These are phyloP conservation scores for Xiphorhynchus elegans DNA, from an alignment of 2,113 vertebrate genomes.

Conservation along the genomic window DNA sequence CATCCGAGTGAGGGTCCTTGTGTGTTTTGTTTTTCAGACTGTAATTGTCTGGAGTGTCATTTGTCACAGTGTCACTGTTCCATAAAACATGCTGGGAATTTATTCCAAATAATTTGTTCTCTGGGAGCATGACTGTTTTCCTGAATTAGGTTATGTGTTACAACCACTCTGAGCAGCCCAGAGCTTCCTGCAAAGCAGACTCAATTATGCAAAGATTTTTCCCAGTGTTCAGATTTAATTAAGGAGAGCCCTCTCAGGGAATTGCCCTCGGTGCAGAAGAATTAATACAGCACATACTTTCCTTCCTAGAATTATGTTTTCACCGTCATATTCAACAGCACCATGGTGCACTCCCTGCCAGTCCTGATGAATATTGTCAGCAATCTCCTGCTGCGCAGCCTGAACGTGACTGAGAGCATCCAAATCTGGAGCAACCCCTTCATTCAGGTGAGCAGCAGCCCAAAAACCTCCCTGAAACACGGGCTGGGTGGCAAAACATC, in stretches of 20 bases:
- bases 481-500: background rate
- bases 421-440: slow-evolving; percentile 92
- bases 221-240: background rate
- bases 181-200: background rate
- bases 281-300: background rate
- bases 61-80: background rate
- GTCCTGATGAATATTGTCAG: slow-evolving; percentile 91
- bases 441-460: slow-evolving; percentile 70
- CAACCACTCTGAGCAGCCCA: background rate
- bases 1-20: fast-evolving
- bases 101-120: background rate
- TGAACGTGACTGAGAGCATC: slow-evolving; percentile 86
- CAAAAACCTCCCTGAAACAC: background rate
- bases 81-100: background rate
- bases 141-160: background rate
- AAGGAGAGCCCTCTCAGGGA: background rate
- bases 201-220: background rate
- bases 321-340: slow-evolving; percentile 86
- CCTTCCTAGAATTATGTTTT: slow-evolving; percentile 83
- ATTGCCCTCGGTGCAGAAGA: background rate
- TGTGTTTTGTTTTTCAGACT: background rate
- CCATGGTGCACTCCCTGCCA: slow-evolving; percentile 92
- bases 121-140: background rate
- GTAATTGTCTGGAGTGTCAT: background rate
- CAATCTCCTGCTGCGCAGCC: slow-evolving; percentile 84